These are phyloP conservation scores for Lerema accius DNA, from an alignment of 1,140 invertebrate species.

Conservation along the genomic window DNA sequence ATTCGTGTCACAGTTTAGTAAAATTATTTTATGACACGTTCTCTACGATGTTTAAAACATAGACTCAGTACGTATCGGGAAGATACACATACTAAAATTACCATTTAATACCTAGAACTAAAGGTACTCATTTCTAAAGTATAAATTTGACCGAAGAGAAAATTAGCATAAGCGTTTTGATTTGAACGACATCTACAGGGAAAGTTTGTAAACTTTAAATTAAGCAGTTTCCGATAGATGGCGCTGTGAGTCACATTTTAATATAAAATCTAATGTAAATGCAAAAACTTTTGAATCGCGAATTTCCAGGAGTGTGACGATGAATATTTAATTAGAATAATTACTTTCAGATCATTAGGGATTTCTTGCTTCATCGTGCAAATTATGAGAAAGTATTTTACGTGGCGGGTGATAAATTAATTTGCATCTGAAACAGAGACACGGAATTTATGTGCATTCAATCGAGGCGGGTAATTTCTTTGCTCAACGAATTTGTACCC, in stretches of 20 bases:
- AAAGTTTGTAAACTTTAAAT: background rate
- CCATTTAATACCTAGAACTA: too few relatives aligned
- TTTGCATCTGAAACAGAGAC: slow-evolving; percentile 60
- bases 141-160: too few relatives aligned
- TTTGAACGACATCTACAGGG: slow-evolving; percentile 5
- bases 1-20: too few relatives aligned
- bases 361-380: slow-evolving; percentile 41
- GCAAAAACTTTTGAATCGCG: slow-evolving; percentile 20
- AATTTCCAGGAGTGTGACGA: slow-evolving; percentile 33
- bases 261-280: slow-evolving; percentile 15
- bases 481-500: slow-evolving; percentile 27
- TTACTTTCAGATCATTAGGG: slow-evolving; percentile 41
- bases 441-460: slow-evolving; percentile 46
- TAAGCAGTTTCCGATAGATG: slow-evolving; percentile 36
- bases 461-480: slow-evolving; percentile 38
- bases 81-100: too few relatives aligned
- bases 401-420: slow-evolving; percentile 42
- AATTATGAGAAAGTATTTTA: slow-evolving; percentile 39
- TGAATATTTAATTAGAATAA: slow-evolving; percentile 59
- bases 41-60: too few relatives aligned
- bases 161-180: too few relatives aligned
- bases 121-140: too few relatives aligned
- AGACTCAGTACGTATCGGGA: too few relatives aligned
- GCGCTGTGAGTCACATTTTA: slow-evolving; percentile 31
- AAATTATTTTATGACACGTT: too few relatives aligned